These are phyloP conservation scores for Lynx canadensis DNA, from an alignment of 2,113 vertebrate species.

Conservation along the genomic window DNA sequence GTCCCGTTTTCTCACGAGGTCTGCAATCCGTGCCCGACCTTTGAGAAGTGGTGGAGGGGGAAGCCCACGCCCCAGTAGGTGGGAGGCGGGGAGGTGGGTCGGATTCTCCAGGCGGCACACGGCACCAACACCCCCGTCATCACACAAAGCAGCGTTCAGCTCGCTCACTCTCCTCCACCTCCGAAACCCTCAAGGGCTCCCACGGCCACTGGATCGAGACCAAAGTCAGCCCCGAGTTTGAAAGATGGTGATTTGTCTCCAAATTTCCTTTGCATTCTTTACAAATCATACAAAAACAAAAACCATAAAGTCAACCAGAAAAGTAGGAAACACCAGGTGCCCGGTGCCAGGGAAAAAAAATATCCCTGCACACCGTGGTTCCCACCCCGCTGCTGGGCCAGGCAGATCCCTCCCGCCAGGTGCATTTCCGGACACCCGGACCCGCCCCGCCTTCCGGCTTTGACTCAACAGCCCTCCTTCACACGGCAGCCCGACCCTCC, in stretches of 20 bases:
- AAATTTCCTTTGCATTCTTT: neutral
- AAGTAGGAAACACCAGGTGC: neutral
- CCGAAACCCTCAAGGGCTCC: neutral
- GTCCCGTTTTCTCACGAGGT: neutral
- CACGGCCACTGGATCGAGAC: neutral
- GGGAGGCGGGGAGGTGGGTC: neutral
- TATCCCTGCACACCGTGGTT: too few species aligned
- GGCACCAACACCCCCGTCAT: fast-evolving
- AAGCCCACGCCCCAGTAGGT: neutral
- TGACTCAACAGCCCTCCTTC: neutral
- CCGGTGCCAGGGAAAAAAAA: too few species aligned
- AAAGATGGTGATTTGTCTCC: neutral
- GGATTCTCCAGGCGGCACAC: fast-evolving
- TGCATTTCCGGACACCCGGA: neutral
- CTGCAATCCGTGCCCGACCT: neutral
- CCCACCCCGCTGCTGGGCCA: neutral
- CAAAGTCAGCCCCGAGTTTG: neutral
- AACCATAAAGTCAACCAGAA: neutral
- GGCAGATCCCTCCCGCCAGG: neutral
- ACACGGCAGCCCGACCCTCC: too few species aligned
- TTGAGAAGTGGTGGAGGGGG: too few species aligned
- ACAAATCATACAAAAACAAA: slow-evolving; percentile 11
- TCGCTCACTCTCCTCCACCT: neutral
- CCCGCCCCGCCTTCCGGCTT: neutral
- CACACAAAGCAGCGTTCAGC: too few species aligned